Conservation (phyloP, 2,113 vertebrate species). For the Brachypteracias leptosomus region DNA sequence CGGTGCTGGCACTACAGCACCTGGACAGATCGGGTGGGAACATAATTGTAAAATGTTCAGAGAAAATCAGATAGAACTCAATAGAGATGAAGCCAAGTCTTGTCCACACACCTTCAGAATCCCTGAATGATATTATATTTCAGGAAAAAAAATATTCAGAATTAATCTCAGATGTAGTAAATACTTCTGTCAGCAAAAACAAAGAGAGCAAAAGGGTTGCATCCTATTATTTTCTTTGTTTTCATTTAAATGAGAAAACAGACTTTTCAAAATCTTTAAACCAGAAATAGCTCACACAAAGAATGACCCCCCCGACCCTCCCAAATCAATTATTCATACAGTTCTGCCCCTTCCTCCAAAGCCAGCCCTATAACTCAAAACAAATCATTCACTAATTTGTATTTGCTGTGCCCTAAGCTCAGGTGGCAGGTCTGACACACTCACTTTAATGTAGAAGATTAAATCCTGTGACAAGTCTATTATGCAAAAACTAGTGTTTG, state of each 20-base stretch:
- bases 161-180: neutral
- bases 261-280: neutral
- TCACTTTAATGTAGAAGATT: neutral
- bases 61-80: neutral
- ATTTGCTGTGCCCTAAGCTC: neutral
- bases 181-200: neutral
- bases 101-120: neutral
- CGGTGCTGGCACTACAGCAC: neutral
- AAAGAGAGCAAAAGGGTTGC: neutral
- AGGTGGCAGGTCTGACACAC: neutral
- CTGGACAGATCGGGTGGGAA: neutral
- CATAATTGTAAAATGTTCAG: neutral
- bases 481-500: rapidly evolving
- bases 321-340: neutral
- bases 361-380: neutral
- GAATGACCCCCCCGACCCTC: neutral
- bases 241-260: neutral
- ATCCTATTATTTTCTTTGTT: neutral
- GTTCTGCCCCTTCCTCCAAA: neutral
- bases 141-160: neutral
- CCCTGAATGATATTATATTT: neutral
- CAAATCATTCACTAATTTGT: neutral
- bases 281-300: neutral
- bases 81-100: neutral
- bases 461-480: neutral